Evolutionary conservation across 1,140 invertebrate species (phyloP).

Genomic region (Bursaphelenchus mucronatus): DNA sequence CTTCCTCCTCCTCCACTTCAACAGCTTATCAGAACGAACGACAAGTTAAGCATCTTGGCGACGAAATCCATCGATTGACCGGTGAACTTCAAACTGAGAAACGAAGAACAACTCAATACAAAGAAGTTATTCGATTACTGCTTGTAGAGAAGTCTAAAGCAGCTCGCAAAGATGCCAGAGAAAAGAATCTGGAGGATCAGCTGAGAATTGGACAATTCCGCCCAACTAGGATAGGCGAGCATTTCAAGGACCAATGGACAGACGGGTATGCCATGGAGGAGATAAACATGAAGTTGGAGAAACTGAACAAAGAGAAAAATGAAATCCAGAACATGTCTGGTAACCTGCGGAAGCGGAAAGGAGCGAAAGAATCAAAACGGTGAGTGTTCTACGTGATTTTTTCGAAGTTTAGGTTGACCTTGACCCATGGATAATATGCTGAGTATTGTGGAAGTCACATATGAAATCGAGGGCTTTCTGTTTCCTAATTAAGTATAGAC

Average conservation of each 20-base stretch:
- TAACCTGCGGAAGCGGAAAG: conserved; percentile 80
- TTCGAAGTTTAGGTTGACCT: not conserved
- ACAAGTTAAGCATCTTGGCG: too few species aligned
- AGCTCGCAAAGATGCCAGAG: conserved; percentile 8
- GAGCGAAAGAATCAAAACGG: conserved; percentile 64
- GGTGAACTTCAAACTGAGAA: too few species aligned
- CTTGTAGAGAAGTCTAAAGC: conserved; percentile 14
- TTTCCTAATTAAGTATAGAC: too few species aligned
- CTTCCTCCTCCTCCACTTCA: too few species aligned
- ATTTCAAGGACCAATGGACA: conserved; percentile 99
- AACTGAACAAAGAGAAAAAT: conserved; percentile 38
- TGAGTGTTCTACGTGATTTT: conserved; percentile 38
- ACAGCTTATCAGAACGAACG: too few species aligned
- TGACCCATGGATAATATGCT: too few species aligned
- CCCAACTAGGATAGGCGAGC: conserved; percentile 92
- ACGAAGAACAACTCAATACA: too few species aligned
- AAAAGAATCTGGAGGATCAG: conserved; percentile 25
- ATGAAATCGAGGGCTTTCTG: too few species aligned
- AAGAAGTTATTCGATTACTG: conserved; percentile 3
- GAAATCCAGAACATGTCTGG: conserved; percentile 30
- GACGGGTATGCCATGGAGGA: conserved; percentile 99
- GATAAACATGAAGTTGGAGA: conserved; percentile 72
- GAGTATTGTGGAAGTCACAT: too few species aligned
- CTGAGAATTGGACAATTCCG: conserved; percentile 90
- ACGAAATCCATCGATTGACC: too few species aligned